Evolutionary conservation across 2,113 vertebrate species (phyloP), one percentile per base, ranked within the genome.

Genomic region (Larimichthys polyactis): DNA sequence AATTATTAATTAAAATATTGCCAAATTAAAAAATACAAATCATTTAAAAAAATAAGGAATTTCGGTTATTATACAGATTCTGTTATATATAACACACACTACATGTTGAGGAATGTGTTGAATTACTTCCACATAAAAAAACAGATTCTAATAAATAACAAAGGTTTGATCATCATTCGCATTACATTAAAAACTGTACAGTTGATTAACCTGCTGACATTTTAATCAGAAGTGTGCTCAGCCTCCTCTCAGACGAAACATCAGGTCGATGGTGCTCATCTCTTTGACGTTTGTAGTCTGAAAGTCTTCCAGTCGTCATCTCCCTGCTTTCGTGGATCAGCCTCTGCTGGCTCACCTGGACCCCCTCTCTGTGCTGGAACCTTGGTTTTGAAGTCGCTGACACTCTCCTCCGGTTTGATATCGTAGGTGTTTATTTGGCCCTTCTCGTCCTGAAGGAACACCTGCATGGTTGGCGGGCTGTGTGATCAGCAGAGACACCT

Each of bases 371-470:
- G 0, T 0, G 1, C 29, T 74, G 7, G 0, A n/a, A 95, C 90
- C 57, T 62, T 89, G 1, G 95, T 9, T 81, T 88, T 94, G 73
- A 95, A 93, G 44, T 67, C 2, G 9, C 0, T 7, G 19, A 95
- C 94, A 0, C 84, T 90, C 84, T 93, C 88, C 0, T 81, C 74
- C 0, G 62, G 78, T 4, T 4, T 24, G 64, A 95, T 27, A 0
- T 93, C 81, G 0, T 94, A 95, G 0, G 94, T 94, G 29, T 1
- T 83, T 0, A 0, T 0, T 10, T 54, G 0, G 1, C 88, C 84
- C 16, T 87, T 92, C 0, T 82, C 84, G 20, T 93, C 94, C 54
- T 0, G 85, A 27, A 96, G 85, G 48, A 94, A 94, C 32, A 95
- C 93, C 65, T 95, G 90, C 12, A 91, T 27, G 0, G 49, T n/a